Base-by-base conservation (phyloP, 2,113 vertebrate species). In the Archilochus colubris region DNA sequence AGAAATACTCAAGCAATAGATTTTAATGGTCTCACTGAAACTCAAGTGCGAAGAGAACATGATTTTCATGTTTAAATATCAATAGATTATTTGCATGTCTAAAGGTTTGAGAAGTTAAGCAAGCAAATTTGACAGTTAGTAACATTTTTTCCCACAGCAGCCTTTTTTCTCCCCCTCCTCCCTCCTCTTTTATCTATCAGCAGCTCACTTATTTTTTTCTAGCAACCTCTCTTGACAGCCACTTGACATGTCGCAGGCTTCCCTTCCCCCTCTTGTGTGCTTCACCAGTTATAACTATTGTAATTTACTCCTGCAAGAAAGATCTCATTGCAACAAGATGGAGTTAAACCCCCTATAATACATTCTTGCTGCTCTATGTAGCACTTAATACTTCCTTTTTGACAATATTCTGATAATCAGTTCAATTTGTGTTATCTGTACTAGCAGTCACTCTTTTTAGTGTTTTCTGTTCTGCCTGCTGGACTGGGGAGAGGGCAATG, bases 111-210 rank as follows among this genome's bases (percentile, higher is more conserved):
- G 67, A 93, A 89, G 36, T 82, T 85, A 87, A 89, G 43, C 67
- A 91, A 70, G 36, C 86, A 93, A 82, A 87, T 92, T 76, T 82
- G 77, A 87, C 86, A 89, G 81, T 86, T 89, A 67, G 44, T 91
- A 85, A 80, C 77, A 70, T 84, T 89, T 97, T 95, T 95, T 94
- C 93, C 94, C 92, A 94, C 77, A 92, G 80, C 72, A 92, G 68
- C 57, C 61, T 81, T 91, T 90, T 80, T 90, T 92, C 53, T 89
- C 16, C 36, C 53, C 24, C 63, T 86, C 57, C 74, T 81, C 54
- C 69, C 86, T 74, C 70, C 28, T 69, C 36, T 88, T 88, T 91
- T 93, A 88, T 94, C 88, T 84, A 67, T 95, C 89, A 93, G n/a
- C 92, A 93, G 58, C 77, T 92, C 88, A 64, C 81, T 88, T 86